A percentile compares a stretch with the other conserved stretches of the same genome.
Conservation (phyloP, 2,797 vertebrate genomes). For the Sylvilagus floridanus region DNA sequence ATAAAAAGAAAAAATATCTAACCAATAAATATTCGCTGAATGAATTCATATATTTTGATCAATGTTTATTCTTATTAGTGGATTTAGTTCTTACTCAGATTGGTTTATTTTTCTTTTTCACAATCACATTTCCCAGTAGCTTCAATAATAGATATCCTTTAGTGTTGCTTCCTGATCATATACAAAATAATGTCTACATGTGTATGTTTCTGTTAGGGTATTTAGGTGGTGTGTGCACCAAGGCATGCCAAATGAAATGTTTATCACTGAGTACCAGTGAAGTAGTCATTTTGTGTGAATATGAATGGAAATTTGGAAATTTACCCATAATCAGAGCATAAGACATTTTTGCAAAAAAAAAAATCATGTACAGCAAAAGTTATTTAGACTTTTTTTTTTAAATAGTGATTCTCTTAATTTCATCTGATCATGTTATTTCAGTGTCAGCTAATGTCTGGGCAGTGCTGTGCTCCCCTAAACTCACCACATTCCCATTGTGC, state of each 20-base stretch:
- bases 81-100: neutral
- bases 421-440: neutral
- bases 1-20: neutral
- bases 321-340: neutral
- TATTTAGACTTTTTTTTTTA: neutral
- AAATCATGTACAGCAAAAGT: neutral
- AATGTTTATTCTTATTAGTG: neutral
- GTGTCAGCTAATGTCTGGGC: neutral
- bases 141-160: neutral
- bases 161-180: neutral
- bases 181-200: neutral
- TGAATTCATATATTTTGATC: neutral
- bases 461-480: neutral
- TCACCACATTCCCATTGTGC: neutral
- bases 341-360: neutral
- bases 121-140: neutral
- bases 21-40: neutral
- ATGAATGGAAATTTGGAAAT: constrained; percentile 41
- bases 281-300: neutral
- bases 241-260: neutral
- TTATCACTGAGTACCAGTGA: neutral
- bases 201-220: neutral
- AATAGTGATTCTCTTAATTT: neutral
- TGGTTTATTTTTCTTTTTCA: neutral
- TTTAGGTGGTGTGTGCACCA: neutral